Conservation (phyloP, 1,140 invertebrate species). For the Anastrepha obliqua region DNA sequence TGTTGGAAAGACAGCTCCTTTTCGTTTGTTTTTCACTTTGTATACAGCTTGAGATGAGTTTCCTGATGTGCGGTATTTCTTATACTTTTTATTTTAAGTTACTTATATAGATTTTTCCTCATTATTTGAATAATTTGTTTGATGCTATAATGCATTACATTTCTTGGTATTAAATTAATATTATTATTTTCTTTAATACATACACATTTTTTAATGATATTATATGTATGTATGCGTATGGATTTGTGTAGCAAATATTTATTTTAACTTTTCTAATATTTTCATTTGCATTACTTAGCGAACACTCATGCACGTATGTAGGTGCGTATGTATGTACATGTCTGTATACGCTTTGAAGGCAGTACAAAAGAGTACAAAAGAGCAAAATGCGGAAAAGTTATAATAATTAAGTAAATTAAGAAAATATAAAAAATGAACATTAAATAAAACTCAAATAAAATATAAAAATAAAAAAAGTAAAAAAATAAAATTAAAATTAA, state of each 20-base stretch:
- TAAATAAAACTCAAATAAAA: no score
- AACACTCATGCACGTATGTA: neutral
- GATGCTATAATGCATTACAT: neutral
- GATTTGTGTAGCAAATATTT: neutral
- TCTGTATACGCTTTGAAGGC: neutral
- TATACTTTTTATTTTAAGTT: neutral
- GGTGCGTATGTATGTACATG: neutral
- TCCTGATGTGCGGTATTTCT: conserved; percentile 48
- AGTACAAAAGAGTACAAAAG: neutral
- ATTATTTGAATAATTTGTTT: neutral
- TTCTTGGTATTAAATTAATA: neutral
- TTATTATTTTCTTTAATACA: neutral
- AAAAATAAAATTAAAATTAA: no score
- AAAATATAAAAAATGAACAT: no score
- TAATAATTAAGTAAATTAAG: no score
- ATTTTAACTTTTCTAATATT: neutral
- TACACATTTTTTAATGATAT: neutral
- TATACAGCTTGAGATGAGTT: conserved; percentile 45
- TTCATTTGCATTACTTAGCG: neutral
- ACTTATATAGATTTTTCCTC: neutral
- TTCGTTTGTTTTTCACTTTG: neutral
- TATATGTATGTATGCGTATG: neutral
- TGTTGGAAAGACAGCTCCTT: neutral
- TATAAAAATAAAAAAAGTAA: no score
- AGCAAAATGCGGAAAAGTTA: neutral